Percentiles rank a stretch among this genome's conserved stretches.
Evolutionary conservation across 23 tunicate species (phyloP).

Genomic region (Trididemnum clinides): DNA sequence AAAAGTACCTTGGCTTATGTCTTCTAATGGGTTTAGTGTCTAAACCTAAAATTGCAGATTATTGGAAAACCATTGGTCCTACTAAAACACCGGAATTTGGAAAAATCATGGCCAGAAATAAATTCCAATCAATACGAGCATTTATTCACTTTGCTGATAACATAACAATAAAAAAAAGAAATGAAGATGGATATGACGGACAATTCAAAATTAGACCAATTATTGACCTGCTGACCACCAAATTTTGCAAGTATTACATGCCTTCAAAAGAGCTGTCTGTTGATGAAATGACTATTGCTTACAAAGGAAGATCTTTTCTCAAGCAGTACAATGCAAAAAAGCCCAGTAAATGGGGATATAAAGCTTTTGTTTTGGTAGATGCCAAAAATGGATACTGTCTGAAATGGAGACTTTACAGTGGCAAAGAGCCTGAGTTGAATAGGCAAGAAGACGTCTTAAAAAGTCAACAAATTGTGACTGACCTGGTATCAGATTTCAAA

Average conservation of each 20-base stretch:
- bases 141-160: slow-evolving; percentile 41
- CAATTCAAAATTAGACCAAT: slow-evolving; percentile 37
- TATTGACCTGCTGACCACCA: slow-evolving; percentile 28
- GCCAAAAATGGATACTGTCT: slow-evolving; percentile 31
- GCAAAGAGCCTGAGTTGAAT: slow-evolving; percentile 27
- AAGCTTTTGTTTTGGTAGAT: slow-evolving; percentile 32
- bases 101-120: slow-evolving; percentile 29
- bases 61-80: slow-evolving; percentile 6
- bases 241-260: slow-evolving; percentile 8
- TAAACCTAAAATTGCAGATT: slow-evolving; percentile 29
- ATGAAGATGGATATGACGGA: slow-evolving; percentile 30
- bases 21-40: slow-evolving; percentile 22
- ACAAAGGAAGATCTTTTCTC: slow-evolving; percentile 27
- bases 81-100: slow-evolving; percentile 31
- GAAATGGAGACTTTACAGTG: slow-evolving; percentile 23
- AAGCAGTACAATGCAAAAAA: slow-evolving; percentile 32
- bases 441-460: slow-evolving; percentile 20
- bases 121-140: slow-evolving; percentile 14
- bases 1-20: slow-evolving; percentile 30
- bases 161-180: slow-evolving; percentile 4
- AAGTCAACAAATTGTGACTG: slow-evolving; percentile 21
- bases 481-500: slow-evolving; percentile 11
- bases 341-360: slow-evolving; percentile 31
- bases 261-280: slow-evolving; percentile 28
- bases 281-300: slow-evolving; percentile 33